Conservation (phyloP, 2,797 vertebrate genomes). For the Limosa lapponica region DNA sequence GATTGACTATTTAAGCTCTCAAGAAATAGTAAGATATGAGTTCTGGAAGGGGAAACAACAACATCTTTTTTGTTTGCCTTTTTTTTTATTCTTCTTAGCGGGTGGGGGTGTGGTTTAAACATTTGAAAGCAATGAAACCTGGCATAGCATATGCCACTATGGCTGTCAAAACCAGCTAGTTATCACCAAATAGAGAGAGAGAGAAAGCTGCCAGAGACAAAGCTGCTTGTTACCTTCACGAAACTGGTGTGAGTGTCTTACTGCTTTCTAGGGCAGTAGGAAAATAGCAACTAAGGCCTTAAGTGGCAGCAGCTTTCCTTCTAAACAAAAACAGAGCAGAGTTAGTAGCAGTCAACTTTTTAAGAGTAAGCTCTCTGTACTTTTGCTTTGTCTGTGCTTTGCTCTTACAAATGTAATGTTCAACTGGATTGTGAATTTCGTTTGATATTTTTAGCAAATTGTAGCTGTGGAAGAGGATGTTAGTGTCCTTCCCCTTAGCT, state of each 20-base stretch:
- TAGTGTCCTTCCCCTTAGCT: neutral
- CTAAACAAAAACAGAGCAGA: neutral
- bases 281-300: slow-evolving; percentile 8
- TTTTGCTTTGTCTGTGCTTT: neutral
- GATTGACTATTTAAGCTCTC: neutral
- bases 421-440: neutral
- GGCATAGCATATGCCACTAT: neutral
- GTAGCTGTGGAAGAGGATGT: neutral
- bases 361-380: neutral
- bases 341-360: neutral
- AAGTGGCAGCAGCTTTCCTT: slow-evolving; percentile 65
- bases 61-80: neutral
- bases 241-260: neutral
- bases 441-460: neutral
- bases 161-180: neutral
- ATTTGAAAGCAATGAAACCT: neutral
- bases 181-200: neutral
- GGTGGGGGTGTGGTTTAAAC: neutral
- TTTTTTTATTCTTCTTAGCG: neutral
- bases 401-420: neutral
- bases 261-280: neutral
- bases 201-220: neutral
- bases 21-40: neutral
- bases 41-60: neutral
- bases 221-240: neutral